Base-by-base conservation (phyloP, 2,113 vertebrate genomes). In the Tyrannus savana region DNA sequence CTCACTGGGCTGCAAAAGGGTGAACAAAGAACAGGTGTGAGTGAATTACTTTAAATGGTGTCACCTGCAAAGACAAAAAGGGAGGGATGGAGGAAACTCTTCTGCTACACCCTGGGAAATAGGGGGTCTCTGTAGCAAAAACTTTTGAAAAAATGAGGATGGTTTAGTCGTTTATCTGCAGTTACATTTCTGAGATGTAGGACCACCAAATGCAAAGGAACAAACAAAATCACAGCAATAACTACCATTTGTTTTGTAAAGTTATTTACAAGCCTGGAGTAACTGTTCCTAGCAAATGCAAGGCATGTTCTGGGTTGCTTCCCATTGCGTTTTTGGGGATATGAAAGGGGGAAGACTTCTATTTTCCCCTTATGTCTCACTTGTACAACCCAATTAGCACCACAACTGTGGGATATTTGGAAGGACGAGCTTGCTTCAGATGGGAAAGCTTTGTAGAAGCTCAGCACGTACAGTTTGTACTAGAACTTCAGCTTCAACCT, bases 351-450 rank as follows among this genome's bases (percentile, higher is more conserved):
- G 6, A 9, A 19, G 14, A 31, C 12, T 37, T 64, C 21, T 44
- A 0, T n/a, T 66, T 63, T 84, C 25, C 22, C 14, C 9, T 46
- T 28, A 4, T 14, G 8, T n/a, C 18, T 41, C 9, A 12, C 30
- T 74, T 24, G 27, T 10, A 22, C 46, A 66, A 77, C 22, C 12
- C 58, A 76, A 44, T 12, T 31, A 66, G 59, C 28, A 68, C 12
- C 7, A 47, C 33, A 63, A 0, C 28, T 31, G 30, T 72, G 42
- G 64, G 71, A 7, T 62, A 39, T 30, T 68, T 58, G 41, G 35
- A 59, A 89, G n/a, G 50, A 62, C 7, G 31, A 69, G 25, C 19
- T 60, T 37, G 30, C 35, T 87, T 83, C 39, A 50, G 17, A 11
- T 33, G 52, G 39, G 35, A 64, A 71, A 67, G 17, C 53, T 75